phyloP scores from a whole-genome alignment of 2,113 vertebrate genomes.

The Bufo bufo region DNA sequence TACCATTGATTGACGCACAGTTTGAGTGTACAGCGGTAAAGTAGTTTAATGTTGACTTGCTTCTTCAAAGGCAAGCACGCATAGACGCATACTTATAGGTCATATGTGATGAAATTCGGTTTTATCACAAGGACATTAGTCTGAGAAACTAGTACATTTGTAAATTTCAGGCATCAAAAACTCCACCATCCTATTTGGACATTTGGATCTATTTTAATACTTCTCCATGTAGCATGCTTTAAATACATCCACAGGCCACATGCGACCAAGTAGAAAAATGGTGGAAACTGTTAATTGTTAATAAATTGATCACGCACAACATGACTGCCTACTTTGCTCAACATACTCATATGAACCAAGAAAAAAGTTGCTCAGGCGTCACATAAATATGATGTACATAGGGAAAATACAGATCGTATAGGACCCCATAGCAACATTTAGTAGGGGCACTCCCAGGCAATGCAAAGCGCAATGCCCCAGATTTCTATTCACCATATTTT shows the following conservation, averaged over 20 bases:
- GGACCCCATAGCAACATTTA: too few relatives aligned
- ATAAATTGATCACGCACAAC: too few relatives aligned
- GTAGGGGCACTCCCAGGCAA: too few relatives aligned
- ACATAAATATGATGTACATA: too few relatives aligned
- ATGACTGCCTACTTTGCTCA: too few relatives aligned
- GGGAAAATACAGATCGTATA: too few relatives aligned
- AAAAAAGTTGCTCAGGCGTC: too few relatives aligned
- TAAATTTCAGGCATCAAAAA: background rate
- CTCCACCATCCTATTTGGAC: background rate
- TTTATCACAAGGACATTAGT: background rate
- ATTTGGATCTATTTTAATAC: background rate
- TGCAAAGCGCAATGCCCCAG: too few relatives aligned
- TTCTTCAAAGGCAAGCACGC: background rate
- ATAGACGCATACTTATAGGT: background rate
- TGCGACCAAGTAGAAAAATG: too few relatives aligned
- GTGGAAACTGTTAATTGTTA: too few relatives aligned
- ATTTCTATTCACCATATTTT: too few relatives aligned
- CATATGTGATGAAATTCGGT: background rate
- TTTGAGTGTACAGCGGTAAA: background rate
- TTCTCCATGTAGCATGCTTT: background rate
- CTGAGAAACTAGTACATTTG: background rate
- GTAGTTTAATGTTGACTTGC: background rate
- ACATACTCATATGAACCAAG: too few relatives aligned
- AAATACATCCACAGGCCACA: background rate
- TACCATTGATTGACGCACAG: background rate